Evolutionary conservation across 2,113 vertebrate species (phyloP).

Genomic region (Rhinoderma darwinii): DNA sequence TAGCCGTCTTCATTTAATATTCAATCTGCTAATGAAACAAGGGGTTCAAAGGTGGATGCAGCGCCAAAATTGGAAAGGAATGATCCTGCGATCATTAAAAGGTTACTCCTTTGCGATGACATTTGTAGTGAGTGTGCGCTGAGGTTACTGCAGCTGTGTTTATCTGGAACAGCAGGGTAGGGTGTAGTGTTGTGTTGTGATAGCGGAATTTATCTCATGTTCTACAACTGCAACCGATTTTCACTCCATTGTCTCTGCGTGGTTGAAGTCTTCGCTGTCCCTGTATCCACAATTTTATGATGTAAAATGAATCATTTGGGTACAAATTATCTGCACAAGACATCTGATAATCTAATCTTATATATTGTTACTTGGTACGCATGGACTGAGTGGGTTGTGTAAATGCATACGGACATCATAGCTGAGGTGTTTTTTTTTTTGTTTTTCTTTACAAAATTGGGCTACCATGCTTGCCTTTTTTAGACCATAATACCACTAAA

Average conservation of each 20-base stretch:
- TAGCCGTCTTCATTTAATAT: slow-evolving; percentile 50
- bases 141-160: background rate
- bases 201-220: background rate
- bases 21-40: slow-evolving; percentile 49
- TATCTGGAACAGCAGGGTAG: background rate
- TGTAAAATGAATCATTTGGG: no score
- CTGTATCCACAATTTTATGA: background rate
- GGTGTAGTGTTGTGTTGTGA: background rate
- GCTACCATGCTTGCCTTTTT: no score
- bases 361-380: no score
- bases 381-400: background rate
- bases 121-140: background rate
- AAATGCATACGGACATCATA: background rate
- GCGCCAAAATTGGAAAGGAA: slow-evolving; percentile 20
- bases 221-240: background rate
- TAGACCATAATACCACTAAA: no score
- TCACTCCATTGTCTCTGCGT: background rate
- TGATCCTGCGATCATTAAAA: slow-evolving; percentile 31
- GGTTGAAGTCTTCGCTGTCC: background rate
- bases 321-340: background rate
- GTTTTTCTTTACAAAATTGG: background rate
- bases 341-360: background rate
- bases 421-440: no score
- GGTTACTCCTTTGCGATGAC: background rate
- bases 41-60: slow-evolving; percentile 31